Base-by-base conservation (phyloP, 2,888 invertebrate species). In the Meganola albula region DNA sequence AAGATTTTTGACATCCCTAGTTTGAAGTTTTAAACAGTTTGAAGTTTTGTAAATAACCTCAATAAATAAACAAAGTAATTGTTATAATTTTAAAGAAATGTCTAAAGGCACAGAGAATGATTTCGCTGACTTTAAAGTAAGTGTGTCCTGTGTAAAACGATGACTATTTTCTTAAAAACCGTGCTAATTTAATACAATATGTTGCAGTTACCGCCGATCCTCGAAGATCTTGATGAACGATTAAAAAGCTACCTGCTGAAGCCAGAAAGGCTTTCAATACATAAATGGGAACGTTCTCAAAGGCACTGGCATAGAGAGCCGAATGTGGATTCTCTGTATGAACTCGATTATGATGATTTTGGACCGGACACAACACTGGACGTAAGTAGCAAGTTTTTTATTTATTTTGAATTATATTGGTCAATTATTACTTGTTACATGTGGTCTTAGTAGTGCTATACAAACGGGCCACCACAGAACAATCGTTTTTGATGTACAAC, bases 191-290 rank as follows among this genome's bases (percentile, higher is more conserved):
- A 22, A 5, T 40, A 4, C 44, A 46, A 48, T 54, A 48, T 67
- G 57, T 77, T 78, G 39, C 45, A 86, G 85, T 41, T 74, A 13
- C 92, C 92, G 32, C 92, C 92, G 11, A 88, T 92, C 37, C 79
- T 92, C 37, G 89, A 91, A 30, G 88, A 90, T 46, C 83, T 92
- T 14, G 83, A 87, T 53, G 88, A 90, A 42, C 88, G 90, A 44
- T 75, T 94, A 14, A 89, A 89, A 57, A 88, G 90, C 28, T 92
- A 91, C 50, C 74, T 93, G 20, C 73, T 90, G 31, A 88, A 89
- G 53, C 90, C 91, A 1, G 93, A 93, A 54, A 87, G 87, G 39
- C 75, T 94, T 24, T 90, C 93, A 0, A 92, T 94, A 45, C 92
- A 94, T 69, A 86, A 90, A 50, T 88, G 90, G 72, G 89, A 91